Evolutionary conservation across 2,888 invertebrate species (phyloP).

Genomic region (Beris chalybata): DNA sequence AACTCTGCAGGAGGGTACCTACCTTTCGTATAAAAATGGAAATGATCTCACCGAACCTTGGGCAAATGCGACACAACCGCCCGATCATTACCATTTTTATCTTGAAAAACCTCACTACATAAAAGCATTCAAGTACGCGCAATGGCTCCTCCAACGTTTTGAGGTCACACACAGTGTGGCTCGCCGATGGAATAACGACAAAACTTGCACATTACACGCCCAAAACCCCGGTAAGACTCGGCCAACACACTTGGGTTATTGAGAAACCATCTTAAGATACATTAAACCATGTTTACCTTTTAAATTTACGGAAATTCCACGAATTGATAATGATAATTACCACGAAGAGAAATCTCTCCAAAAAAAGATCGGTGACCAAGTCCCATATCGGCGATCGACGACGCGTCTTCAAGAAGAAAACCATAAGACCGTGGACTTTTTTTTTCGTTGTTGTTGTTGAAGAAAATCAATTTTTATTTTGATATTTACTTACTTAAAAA

Average conservation of each 20-base stretch:
- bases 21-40: no score
- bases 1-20: no score
- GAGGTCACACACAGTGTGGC: slow-evolving; percentile 25
- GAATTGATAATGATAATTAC: slow-evolving; percentile 40
- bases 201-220: slow-evolving; percentile 13
- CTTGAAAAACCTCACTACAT: no score
- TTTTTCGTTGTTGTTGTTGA: not conserved
- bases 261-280: slow-evolving; percentile 36
- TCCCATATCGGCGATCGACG: not conserved
- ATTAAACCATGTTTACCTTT: slow-evolving; percentile 39
- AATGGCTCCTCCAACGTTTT: slow-evolving; percentile 5
- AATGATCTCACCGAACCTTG: no score
- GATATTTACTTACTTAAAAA: not conserved
- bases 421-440: not conserved
- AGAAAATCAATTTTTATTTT: not conserved
- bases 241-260: slow-evolving; percentile 27
- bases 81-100: no score
- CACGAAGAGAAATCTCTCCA: slow-evolving; percentile 29
- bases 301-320: slow-evolving; percentile 39
- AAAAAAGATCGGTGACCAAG: slow-evolving; percentile 8
- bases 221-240: slow-evolving; percentile 15
- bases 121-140: no score
- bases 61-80: no score
- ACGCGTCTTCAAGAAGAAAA: not conserved
- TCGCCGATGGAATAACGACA: slow-evolving; percentile 9